Evolutionary conservation across 1,140 invertebrate genomes (phyloP).

Genomic region (Teleopsis dalmanni): DNA sequence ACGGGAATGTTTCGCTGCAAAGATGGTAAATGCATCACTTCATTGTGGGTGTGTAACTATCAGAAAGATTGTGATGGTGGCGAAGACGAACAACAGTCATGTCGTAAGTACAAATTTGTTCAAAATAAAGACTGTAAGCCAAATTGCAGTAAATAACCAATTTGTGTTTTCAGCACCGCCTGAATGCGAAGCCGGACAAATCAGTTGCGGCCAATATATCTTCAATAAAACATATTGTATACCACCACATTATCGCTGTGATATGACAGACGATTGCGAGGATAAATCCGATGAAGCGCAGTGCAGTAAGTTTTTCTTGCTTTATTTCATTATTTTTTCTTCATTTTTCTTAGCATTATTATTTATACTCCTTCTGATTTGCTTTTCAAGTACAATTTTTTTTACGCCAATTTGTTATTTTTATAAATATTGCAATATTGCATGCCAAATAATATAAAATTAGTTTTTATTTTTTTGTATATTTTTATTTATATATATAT

Average conservation of each 20-base stretch:
- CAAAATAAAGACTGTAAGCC: not conserved
- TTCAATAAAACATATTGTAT: conserved; percentile 93
- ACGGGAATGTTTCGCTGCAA: conserved; percentile 70
- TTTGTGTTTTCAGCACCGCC: conserved; percentile 63
- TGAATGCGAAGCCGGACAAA: conserved; percentile 76
- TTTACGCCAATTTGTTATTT: no score
- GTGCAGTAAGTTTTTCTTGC: conserved; percentile 91
- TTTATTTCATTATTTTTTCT: no score
- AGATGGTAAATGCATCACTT: conserved; percentile 80
- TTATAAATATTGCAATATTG: no score
- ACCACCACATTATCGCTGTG: conserved; percentile 81
- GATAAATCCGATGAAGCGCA: conserved; percentile 89
- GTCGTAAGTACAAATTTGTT: conserved; percentile 61
- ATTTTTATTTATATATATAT: no score
- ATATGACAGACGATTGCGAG: conserved; percentile 87
- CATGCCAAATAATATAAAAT: no score
- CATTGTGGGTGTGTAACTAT: conserved; percentile 80
- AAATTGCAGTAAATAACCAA: not conserved
- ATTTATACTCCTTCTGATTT: no score
- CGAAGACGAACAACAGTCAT: conserved; percentile 82
- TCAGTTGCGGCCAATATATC: conserved; percentile 82
- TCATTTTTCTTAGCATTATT: no score
- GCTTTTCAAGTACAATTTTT: no score
- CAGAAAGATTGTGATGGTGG: conserved; percentile 82
- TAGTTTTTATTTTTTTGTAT: no score